Evolutionary conservation across 35 echinoderm and acorn worm species (phyloP).

Genomic region (Patiria miniata): DNA sequence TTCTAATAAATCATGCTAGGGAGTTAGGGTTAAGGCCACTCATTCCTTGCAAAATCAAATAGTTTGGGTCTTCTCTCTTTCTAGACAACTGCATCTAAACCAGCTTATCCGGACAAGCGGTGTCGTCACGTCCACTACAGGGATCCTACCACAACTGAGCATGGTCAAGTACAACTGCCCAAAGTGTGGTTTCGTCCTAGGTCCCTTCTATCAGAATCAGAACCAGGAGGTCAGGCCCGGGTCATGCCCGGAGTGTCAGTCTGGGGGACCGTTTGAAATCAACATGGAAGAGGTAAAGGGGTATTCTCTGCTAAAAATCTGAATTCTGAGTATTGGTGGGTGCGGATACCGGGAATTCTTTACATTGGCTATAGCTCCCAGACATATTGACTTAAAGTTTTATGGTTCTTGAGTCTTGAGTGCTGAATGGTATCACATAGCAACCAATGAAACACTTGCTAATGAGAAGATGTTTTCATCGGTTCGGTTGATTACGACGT

Average conservation of each 20-base stretch:
- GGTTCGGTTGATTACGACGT: no score
- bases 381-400: no score
- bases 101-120: constrained; percentile 95
- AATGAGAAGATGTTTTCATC: no score
- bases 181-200: constrained; percentile 96
- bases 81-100: constrained; percentile 95
- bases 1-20: no score
- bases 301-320: background rate
- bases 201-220: constrained; percentile 98
- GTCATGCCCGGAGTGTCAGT: constrained; percentile 99
- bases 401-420: no score
- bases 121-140: constrained; percentile 86
- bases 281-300: constrained; percentile 95
- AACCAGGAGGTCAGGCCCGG: constrained; percentile 96
- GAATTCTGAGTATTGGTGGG: background rate
- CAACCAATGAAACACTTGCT: no score
- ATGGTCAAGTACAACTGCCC: constrained; percentile 99
- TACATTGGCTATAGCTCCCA: no score
- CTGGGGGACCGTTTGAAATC: constrained; percentile 92
- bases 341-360: no score
- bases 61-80: constrained; percentile 8
- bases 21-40: no score
- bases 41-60: no score
- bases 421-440: no score
- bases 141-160: constrained; percentile 91